These are phyloP conservation scores for Gonocerus acuteangulatus DNA, from an alignment of 2,888 invertebrate species.

Conservation along the genomic window DNA sequence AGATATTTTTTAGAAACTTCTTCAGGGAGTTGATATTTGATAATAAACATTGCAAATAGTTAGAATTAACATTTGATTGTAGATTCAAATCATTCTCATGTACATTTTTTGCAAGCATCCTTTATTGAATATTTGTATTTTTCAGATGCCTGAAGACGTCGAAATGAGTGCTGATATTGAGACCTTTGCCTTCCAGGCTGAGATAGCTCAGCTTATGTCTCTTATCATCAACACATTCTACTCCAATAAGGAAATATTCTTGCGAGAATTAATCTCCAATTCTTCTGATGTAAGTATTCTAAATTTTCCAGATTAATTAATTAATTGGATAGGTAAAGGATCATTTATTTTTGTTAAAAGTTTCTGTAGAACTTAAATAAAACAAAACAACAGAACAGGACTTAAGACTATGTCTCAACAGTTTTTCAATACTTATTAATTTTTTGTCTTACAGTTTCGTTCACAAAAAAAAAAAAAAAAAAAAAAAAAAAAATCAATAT, in stretches of 20 bases:
- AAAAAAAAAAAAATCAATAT: too few relatives aligned
- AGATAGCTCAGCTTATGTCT: slow-evolving; percentile 99
- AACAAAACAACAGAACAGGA: neutral
- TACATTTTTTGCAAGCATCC: neutral
- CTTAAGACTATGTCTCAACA: too few relatives aligned
- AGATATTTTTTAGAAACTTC: too few relatives aligned
- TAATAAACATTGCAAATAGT: neutral
- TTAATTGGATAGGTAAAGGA: neutral
- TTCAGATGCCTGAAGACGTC: slow-evolving; percentile 72
- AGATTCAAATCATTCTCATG: neutral
- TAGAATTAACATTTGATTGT: too few relatives aligned
- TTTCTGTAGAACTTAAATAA: neutral
- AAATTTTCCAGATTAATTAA: neutral
- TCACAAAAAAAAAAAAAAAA: too few relatives aligned
- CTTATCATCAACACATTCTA: slow-evolving; percentile 99
- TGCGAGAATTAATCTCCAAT: slow-evolving; percentile 98
- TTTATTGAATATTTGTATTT: slow-evolving; percentile 10
- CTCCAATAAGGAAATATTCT: slow-evolving; percentile 98
- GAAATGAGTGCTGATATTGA: slow-evolving; percentile 98
- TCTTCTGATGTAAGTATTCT: slow-evolving; percentile 70
- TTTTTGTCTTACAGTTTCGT: too few relatives aligned
- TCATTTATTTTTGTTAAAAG: neutral
- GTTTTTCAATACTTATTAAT: too few relatives aligned
- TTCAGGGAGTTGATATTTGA: too few relatives aligned
- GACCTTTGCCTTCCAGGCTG: slow-evolving; percentile 99